Evolutionary conservation across 2,797 vertebrate genomes (phyloP).

Genomic region (Moxostoma hubbsi): DNA sequence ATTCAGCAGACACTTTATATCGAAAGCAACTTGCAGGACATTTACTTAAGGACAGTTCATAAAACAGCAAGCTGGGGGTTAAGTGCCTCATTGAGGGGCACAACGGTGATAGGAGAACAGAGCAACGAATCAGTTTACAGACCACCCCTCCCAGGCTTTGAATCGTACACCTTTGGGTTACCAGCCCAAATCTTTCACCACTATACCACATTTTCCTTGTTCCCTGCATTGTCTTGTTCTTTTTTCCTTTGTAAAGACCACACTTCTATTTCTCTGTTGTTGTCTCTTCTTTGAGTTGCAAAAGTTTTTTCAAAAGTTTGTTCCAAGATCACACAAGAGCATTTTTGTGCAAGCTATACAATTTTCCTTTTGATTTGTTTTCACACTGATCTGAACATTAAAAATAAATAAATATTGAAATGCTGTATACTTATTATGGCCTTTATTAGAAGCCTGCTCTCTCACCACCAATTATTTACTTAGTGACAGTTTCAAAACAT

Average conservation of each 20-base stretch:
- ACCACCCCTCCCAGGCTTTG: not conserved
- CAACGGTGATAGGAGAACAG: not conserved
- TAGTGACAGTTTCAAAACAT: slow-evolving; percentile 13
- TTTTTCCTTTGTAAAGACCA: not conserved
- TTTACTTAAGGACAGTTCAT: not conserved
- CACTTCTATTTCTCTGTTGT: slow-evolving; percentile 8
- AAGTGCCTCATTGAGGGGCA: slow-evolving; percentile 13
- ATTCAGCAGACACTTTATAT: slow-evolving; percentile 14
- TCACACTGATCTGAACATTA: not conserved
- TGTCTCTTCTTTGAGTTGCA: slow-evolving; percentile 30
- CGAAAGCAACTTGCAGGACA: slow-evolving; percentile 1
- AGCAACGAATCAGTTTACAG: not conserved
- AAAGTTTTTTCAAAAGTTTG: slow-evolving; percentile 26
- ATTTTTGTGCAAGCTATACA: slow-evolving; percentile 21
- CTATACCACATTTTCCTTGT: not conserved
- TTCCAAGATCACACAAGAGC: slow-evolving; percentile 31
- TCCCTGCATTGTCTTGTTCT: not conserved
- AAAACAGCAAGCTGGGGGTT: not conserved
- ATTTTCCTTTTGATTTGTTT: slow-evolving; percentile 6
- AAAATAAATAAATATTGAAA: not conserved
- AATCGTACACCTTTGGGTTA: not conserved
- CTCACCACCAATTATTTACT: slow-evolving; percentile 11
- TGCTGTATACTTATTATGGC: slow-evolving; percentile 16
- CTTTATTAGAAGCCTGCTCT: slow-evolving; percentile 26
- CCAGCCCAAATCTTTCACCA: not conserved